Conservation (phyloP, 1,140 invertebrate species). For the Mya arenaria region DNA sequence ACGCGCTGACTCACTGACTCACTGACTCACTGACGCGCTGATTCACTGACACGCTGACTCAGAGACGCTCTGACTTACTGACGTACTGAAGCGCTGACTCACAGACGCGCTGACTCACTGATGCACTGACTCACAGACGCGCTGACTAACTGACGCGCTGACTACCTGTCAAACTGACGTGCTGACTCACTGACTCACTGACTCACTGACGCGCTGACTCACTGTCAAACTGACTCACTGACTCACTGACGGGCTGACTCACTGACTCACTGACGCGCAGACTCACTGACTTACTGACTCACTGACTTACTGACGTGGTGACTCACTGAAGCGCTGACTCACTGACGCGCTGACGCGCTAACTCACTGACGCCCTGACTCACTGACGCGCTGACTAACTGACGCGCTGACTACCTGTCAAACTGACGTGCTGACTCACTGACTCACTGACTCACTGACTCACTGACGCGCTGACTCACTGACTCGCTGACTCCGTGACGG, state of each 20-base stretch:
- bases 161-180: conserved; percentile 1
- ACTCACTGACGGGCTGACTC: conserved; percentile 29
- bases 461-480: no score
- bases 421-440: no score
- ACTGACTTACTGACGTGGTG: conserved; percentile 53
- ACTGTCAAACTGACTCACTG: conserved; percentile 7
- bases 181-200: conserved; percentile 1
- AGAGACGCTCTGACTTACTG: conserved; percentile 50
- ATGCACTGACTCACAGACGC: conserved; percentile 46
- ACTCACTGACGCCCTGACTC: conserved; percentile 52
- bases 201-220: not conserved
- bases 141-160: conserved; percentile 51
- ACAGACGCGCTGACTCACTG: conserved; percentile 57
- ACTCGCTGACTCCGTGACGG: no score
- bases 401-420: conserved; percentile 53
- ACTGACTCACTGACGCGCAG: conserved; percentile 50
- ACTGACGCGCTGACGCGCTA: conserved; percentile 52
- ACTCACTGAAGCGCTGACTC: conserved; percentile 55
- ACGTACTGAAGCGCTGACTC: conserved; percentile 49
- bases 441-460: no score
- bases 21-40: conserved; percentile 30
- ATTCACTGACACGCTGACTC: conserved; percentile 35
- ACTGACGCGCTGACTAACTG: conserved; percentile 50
- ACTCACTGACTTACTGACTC: conserved; percentile 55
- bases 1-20: conserved; percentile 58